A percentile compares a stretch with the other conserved stretches of the same genome.
These are phyloP conservation scores for Lepidurus couesii DNA, from an alignment of 1,140 invertebrate species.

Conservation along the genomic window DNA sequence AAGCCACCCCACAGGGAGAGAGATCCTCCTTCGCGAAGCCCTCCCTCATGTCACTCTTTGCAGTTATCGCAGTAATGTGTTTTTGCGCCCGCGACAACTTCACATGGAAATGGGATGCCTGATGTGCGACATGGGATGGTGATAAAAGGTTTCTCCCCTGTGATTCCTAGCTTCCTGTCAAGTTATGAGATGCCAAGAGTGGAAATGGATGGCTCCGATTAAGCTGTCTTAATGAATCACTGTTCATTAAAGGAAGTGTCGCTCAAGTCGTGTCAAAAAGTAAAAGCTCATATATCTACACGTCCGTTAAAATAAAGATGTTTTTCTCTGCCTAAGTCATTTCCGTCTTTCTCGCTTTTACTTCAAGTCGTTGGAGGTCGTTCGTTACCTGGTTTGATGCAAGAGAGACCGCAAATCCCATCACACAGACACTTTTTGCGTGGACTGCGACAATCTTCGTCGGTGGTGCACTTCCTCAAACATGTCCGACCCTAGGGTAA, in stretches of 20 bases:
- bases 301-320: background rate
- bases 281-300: background rate
- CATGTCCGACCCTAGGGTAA: slow-evolving; percentile 67
- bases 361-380: background rate
- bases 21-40: background rate
- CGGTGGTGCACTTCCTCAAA: slow-evolving; percentile 83
- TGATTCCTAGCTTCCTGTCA: background rate
- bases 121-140: background rate
- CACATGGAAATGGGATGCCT: background rate
- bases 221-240: slow-evolving; percentile 27
- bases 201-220: background rate
- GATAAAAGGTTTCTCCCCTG: background rate
- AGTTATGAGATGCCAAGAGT: background rate
- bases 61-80: background rate
- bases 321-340: background rate
- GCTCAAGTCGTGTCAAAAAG: background rate
- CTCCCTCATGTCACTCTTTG: background rate
- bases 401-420: slow-evolving; percentile 91
- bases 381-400: slow-evolving; percentile 76
- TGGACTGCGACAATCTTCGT: slow-evolving; percentile 93
- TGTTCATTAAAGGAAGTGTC: slow-evolving; percentile 7
- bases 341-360: too few relatives aligned
- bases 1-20: background rate
- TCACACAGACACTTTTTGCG: slow-evolving; percentile 96
- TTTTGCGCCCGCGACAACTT: background rate